A percentile compares a stretch with the other conserved stretches of the same genome.
These are phyloP conservation scores for Drosophila trapezifrons DNA, from an alignment of 1,140 invertebrate genomes.

Conservation along the genomic window DNA sequence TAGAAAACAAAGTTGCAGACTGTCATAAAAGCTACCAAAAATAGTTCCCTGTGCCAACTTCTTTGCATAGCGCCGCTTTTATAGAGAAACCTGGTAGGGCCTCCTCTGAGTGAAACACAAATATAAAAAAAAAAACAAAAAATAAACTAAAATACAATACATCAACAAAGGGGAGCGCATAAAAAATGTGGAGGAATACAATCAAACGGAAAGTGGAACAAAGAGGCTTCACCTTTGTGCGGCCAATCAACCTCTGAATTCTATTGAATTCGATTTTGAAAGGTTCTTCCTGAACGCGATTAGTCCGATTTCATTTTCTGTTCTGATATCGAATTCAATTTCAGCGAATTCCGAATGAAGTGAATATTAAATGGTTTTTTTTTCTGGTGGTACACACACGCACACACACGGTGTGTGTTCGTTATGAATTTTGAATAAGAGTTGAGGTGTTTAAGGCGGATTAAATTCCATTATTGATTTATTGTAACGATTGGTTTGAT, in stretches of 20 bases:
- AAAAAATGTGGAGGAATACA: constrained; percentile 17
- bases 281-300: constrained; percentile 37
- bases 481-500: too few species aligned
- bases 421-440: constrained; percentile 1
- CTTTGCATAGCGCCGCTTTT: neutral
- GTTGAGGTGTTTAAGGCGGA: too few species aligned
- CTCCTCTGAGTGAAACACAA: constrained; percentile 13
- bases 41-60: constrained; percentile 7
- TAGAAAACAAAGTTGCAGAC: neutral
- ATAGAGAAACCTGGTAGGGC: constrained; percentile 19
- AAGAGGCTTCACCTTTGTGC: constrained; percentile 48
- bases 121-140: neutral
- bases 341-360: constrained; percentile 10
- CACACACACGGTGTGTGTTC: too few species aligned
- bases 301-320: constrained; percentile 15
- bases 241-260: constrained; percentile 47
- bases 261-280: constrained; percentile 32
- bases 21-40: neutral
- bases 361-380: constrained; percentile 1
- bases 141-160: constrained; percentile 4
- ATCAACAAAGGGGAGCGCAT: constrained; percentile 23
- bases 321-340: constrained; percentile 8
- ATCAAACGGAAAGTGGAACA: constrained; percentile 36
- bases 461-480: too few species aligned
- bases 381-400: neutral